Percentiles rank a stretch among this genome's conserved stretches.
Conservation (phyloP, 2,797 vertebrate genomes). For the Lepidocolaptes lacrymiger region DNA sequence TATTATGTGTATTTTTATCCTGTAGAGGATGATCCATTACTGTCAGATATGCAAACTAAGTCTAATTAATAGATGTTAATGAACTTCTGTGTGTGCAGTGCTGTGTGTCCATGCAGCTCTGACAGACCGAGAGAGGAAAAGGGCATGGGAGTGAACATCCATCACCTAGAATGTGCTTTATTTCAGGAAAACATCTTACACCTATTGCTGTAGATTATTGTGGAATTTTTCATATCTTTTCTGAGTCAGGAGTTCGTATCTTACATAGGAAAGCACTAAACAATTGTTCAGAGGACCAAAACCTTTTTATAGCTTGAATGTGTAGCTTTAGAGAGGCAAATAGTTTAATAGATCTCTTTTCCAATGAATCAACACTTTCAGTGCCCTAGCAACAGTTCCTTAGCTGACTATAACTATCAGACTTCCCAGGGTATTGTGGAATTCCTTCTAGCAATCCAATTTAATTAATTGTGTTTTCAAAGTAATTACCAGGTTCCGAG, state of each 20-base stretch:
- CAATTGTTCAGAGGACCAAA: conserved; percentile 29
- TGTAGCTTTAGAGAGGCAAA: conserved; percentile 37
- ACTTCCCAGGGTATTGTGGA: conserved; percentile 24
- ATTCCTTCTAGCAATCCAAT: conserved; percentile 49
- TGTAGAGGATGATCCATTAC: background rate
- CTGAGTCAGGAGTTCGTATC: background rate
- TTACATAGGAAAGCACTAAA: background rate
- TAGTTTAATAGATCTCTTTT: conserved; percentile 18
- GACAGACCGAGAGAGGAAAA: background rate
- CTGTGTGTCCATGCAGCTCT: background rate
- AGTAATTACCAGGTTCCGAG: background rate
- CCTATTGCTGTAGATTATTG: background rate
- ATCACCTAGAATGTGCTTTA: background rate
- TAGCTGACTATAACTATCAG: conserved; percentile 54
- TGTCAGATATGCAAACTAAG: background rate
- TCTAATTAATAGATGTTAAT: background rate
- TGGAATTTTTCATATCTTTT: background rate
- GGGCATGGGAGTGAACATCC: background rate
- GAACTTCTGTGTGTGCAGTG: background rate
- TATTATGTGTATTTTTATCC: background rate
- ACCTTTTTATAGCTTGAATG: conserved; percentile 34
- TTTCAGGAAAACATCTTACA: background rate
- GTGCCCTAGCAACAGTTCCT: conserved; percentile 67
- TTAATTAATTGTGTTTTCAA: conserved; percentile 15
- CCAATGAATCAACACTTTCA: conserved; percentile 33